A percentile compares a stretch with the other conserved stretches of the same genome.
Evolutionary conservation across 2,113 vertebrate genomes (phyloP).

Genomic region (Labrus mixtus): DNA sequence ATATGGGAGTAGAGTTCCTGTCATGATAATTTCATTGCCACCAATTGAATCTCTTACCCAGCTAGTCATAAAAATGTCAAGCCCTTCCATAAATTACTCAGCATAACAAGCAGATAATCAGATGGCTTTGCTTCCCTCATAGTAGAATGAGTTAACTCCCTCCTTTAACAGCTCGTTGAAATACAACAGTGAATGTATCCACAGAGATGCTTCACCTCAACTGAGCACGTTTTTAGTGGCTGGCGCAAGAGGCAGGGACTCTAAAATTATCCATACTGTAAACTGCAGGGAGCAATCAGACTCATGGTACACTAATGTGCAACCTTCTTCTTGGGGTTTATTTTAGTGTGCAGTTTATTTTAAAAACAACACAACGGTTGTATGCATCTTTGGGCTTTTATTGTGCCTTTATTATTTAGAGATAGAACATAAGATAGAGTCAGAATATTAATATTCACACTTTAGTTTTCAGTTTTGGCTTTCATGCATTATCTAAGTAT

Average conservation of each 20-base stretch:
- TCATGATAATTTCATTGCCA: constrained; percentile 3
- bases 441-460: no score
- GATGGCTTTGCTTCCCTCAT: constrained; percentile 18
- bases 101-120: constrained; percentile 16
- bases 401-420: no score
- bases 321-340: no score
- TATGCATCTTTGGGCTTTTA: no score
- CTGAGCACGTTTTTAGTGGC: not conserved
- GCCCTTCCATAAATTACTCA: constrained; percentile 35
- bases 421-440: no score
- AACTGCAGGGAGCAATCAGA: no score
- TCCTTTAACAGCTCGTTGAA: constrained; percentile 9
- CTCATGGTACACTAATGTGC: no score
- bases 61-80: constrained; percentile 34
- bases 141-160: constrained; percentile 13
- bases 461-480: not conserved
- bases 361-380: no score
- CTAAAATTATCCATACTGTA: not conserved
- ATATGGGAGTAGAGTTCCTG: constrained; percentile 5
- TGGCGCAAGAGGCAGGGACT: not conserved
- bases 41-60: not conserved
- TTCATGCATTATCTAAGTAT: not conserved
- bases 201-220: constrained; percentile 16
- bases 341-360: not conserved
- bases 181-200: constrained; percentile 22